Base-by-base conservation (phyloP, 2,888 invertebrate genomes). In the Amphiduros pacificus region DNA sequence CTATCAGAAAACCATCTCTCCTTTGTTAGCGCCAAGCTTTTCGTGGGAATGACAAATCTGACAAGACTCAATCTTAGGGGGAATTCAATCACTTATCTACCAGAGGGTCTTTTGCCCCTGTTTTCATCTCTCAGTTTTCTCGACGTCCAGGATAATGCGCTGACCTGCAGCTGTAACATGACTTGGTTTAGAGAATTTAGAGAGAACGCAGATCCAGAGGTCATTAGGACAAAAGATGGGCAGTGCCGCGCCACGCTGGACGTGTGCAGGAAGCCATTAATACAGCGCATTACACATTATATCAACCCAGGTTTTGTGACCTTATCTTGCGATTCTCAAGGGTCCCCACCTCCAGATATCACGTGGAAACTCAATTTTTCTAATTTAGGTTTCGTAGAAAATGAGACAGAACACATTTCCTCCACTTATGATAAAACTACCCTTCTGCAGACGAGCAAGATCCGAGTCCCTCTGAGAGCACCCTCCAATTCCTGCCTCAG, bases 111-210 rank as follows among this genome's bases (percentile, higher is more conserved):
- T 11, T 41, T 41, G 20, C 55, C 41, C 24, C 36, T 55, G 5
- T 41, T 55, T 3, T 55, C 36, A 28, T 41, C 36, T n/a, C 40
- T 55, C 4, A 41, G 41, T 28, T 41, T 26, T 9, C 41, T 40
- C 40, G 55, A 55, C 41, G 40, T 55, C 2, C 36, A 40, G 6
- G 55, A 41, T 2, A 55, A 55, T n/a, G 24, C 27, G 5, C 27
- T 55, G 41, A 40, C 41, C 22, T 55, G 55, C 22, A 41, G 41
- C 41, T 55, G 55, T 20, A 40, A 41, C 6, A 20, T 55, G 41
- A 41, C 36, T 40, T 55, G 55, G 55, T 55, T 55, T n/a, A 17
- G 55, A 27, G 40, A 36, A n/a, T 55, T 40, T 40, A n/a, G n/a
- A n/a, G n/a, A n/a, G n/a, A n/a, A n/a, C n/a, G n/a, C n/a, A n/a